These are phyloP conservation scores for Aphelenchoides bicaudatus DNA, from an alignment of 2,888 invertebrate species.

Conservation along the genomic window DNA sequence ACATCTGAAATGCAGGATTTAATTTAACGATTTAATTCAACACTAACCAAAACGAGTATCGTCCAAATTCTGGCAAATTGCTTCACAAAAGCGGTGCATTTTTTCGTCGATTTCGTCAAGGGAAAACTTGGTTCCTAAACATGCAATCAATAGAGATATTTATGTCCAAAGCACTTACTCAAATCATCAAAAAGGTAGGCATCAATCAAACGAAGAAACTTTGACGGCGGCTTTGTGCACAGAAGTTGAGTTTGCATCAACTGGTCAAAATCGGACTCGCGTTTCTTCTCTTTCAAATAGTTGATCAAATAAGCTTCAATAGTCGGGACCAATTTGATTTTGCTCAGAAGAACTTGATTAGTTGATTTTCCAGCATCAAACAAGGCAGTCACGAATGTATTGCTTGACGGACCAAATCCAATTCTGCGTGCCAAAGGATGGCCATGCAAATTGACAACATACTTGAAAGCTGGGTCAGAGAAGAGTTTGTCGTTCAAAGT, in stretches of 20 bases:
- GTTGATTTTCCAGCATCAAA: neutral
- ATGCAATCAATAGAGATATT: neutral
- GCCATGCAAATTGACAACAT: neutral
- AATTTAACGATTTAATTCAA: neutral
- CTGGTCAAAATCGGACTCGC: conserved; percentile 12
- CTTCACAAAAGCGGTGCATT: conserved; percentile 13
- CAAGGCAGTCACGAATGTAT: neutral
- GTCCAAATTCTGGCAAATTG: conserved; percentile 10
- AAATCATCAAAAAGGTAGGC: conserved; percentile 22
- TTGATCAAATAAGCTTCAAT: neutral
- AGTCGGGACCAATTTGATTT: conserved; percentile 21
- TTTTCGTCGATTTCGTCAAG: conserved; percentile 18
- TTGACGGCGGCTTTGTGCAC: conserved; percentile 23
- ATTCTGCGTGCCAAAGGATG: neutral
- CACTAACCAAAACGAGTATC: conserved; percentile 11
- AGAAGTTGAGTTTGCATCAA: conserved; percentile 17
- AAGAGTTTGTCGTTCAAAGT: neutral
- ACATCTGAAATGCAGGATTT: neutral
- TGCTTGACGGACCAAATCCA: conserved; percentile 1
- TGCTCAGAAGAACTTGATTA: conserved; percentile 12
- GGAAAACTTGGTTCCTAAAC: conserved; percentile 15
- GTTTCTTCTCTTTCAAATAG: conserved; percentile 1
- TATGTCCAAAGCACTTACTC: neutral
- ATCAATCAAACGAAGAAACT: conserved; percentile 22
- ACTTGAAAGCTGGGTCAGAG: conserved; percentile 2